Evolutionary conservation across 2,113 vertebrate genomes (phyloP), one percentile per base, ranked within the genome.

Genomic region (Vicugna pacos): DNA sequence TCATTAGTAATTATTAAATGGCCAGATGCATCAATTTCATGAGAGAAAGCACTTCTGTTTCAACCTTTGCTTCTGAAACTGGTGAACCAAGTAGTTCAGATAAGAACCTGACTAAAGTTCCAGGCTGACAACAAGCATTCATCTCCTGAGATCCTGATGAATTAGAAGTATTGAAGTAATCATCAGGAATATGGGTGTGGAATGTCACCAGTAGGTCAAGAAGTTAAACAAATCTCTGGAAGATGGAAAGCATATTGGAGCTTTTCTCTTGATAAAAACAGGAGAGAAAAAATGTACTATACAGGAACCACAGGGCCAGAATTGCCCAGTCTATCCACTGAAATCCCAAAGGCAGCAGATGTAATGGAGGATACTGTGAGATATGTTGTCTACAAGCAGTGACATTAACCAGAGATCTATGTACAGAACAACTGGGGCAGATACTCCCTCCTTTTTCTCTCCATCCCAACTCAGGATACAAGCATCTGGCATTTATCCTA

Each of bases 191-290:
- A 81, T 17, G 8, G n/a, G 1, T 48, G 0, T 12, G 7, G 4
- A 6, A 6, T 88, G 17, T 56, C 46, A 60, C 4, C 15, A 58
- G 7, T 26, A 62, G 26, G 16, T 73, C 50, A 83, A 89, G 19
- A 93, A 89, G 7, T 87, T 95, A 15, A 80, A 64, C n/a, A 69
- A 28, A 65, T 70, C 83, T 93, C 62, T 88, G 32, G 35, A 54
- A 80, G 8, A 86, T 54, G 12, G 6, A 93, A 91, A 88, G 1
- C 32, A 60, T 35, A 48, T 28, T 91, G 12, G 7, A 48, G 2
- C 1, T 52, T 72, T 30, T n/a, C 28, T 93, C 8, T 26, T n/a
- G n/a, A 30, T 64, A 76, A 82, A 95, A 52, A 42, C 8, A 70
- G 17, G 42, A 62, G 1, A 64, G 7, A 38, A 5, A 75, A 13